Conservation (phyloP, 37 sponge, comb jelly and placozoan genomes). For the Amphimedon queenslandica region DNA sequence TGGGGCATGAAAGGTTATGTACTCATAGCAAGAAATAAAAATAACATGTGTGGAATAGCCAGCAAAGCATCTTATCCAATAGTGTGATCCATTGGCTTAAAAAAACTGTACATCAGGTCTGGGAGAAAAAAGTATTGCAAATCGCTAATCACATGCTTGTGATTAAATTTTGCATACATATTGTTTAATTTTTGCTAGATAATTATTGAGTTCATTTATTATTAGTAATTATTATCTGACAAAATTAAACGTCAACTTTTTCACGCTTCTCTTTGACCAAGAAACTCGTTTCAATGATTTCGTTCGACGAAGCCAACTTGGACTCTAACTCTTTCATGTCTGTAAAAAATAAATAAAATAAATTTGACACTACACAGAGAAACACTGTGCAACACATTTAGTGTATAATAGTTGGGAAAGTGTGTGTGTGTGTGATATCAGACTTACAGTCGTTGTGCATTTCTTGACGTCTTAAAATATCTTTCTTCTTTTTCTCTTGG, state of each 20-base stretch:
- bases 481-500: constrained; percentile 28
- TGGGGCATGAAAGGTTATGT: constrained; percentile 73
- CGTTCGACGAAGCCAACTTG: neutral
- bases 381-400: too few relatives aligned
- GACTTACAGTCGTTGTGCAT: constrained; percentile 21
- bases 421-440: too few relatives aligned
- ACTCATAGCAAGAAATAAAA: constrained; percentile 28
- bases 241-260: too few relatives aligned
- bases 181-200: too few relatives aligned
- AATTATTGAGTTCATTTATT: too few relatives aligned
- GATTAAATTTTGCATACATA: too few relatives aligned
- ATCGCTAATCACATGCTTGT: too few relatives aligned
- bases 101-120: too few relatives aligned
- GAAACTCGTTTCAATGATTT: neutral
- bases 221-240: too few relatives aligned
- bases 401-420: neutral
- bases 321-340: neutral
- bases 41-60: constrained; percentile 72
- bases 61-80: constrained; percentile 53
- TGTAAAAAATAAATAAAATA: too few relatives aligned
- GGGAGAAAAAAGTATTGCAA: too few relatives aligned
- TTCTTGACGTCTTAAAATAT: constrained; percentile 11
- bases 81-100: constrained; percentile 14
- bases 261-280: neutral
- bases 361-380: too few relatives aligned